phyloP scores from a whole-genome alignment of 2,888 invertebrate species.

The Agriopis aurantiaria region DNA sequence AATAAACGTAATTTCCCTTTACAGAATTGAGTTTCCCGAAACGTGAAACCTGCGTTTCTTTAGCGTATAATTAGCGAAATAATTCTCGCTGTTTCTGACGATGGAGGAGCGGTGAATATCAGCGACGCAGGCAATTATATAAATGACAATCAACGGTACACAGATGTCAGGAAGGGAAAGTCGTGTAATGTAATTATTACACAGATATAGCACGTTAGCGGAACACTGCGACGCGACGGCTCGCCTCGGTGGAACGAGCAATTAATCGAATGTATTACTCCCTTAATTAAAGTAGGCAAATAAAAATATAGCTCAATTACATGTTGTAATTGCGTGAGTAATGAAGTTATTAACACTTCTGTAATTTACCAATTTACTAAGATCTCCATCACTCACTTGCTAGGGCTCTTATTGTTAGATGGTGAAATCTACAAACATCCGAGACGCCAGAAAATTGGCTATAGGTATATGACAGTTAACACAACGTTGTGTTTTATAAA shows the following conservation, averaged over 20 bases:
- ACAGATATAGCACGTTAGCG: slow-evolving; percentile 71
- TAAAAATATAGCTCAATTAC: slow-evolving; percentile 27
- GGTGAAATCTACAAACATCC: too few species aligned
- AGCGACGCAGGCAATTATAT: slow-evolving; percentile 71
- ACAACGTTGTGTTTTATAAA: too few species aligned
- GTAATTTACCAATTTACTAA: background rate
- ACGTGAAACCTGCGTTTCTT: slow-evolving; percentile 38
- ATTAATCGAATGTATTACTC: slow-evolving; percentile 46
- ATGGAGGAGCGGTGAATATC: slow-evolving; percentile 37
- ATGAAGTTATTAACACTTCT: slow-evolving; percentile 25
- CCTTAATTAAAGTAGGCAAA: slow-evolving; percentile 27
- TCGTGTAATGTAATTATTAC: slow-evolving; percentile 75
- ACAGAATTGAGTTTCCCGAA: slow-evolving; percentile 31
- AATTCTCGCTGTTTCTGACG: slow-evolving; percentile 33
- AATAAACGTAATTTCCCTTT: slow-evolving; percentile 31
- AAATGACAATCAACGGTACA: slow-evolving; percentile 78
- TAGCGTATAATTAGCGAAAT: slow-evolving; percentile 35
- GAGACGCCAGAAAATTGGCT: too few species aligned
- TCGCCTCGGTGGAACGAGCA: slow-evolving; percentile 53
- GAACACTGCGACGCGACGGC: slow-evolving; percentile 47
- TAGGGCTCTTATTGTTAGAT: too few species aligned
- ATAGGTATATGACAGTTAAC: too few species aligned
- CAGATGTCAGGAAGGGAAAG: slow-evolving; percentile 77
- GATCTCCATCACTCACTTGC: background rate
- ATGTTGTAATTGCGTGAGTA: slow-evolving; percentile 10